Conservation (phyloP, 1,140 invertebrate genomes). For the Drosophila mauritiana region DNA sequence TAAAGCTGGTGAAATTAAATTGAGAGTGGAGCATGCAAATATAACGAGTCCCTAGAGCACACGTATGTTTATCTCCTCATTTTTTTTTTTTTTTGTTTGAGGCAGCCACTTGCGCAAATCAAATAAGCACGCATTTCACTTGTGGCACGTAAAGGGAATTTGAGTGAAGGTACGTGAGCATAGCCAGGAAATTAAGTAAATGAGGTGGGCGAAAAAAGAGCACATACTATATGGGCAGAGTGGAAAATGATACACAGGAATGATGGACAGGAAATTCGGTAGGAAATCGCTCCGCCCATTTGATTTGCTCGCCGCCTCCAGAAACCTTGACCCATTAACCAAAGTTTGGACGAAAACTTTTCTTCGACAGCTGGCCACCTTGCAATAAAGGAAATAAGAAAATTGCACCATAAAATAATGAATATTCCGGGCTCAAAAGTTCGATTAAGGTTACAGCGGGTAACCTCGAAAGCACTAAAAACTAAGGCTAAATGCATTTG, state of each 20-base stretch:
- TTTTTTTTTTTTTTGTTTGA: not conserved
- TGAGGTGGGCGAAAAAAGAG: slow-evolving; percentile 12
- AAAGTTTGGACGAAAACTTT: slow-evolving; percentile 23
- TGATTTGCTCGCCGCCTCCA: not conserved
- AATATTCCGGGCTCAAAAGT: slow-evolving; percentile 71
- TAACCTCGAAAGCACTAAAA: slow-evolving; percentile 40
- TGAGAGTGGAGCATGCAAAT: slow-evolving; percentile 20
- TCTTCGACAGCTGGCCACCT: slow-evolving; percentile 12
- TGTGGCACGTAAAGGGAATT: slow-evolving; percentile 42
- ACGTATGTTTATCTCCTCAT: slow-evolving; percentile 24
- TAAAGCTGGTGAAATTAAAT: slow-evolving; percentile 28
- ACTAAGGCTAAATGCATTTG: slow-evolving; percentile 52
- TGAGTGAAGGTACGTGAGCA: slow-evolving; percentile 40
- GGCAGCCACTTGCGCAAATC: slow-evolving; percentile 41
- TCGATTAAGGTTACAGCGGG: slow-evolving; percentile 60
- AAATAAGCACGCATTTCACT: slow-evolving; percentile 59
- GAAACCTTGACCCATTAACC: slow-evolving; percentile 25
- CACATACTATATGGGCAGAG: not conserved
- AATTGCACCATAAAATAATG: slow-evolving; percentile 62
- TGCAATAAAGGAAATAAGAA: slow-evolving; percentile 25
- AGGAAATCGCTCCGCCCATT: not conserved
- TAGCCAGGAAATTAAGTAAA: slow-evolving; percentile 39
- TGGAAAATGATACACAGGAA: not conserved
- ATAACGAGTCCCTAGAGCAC: slow-evolving; percentile 30
- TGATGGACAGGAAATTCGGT: slow-evolving; percentile 12